phyloP scores from a whole-genome alignment of 1,140 invertebrate species.

The Holcopasites calliopsidis region DNA sequence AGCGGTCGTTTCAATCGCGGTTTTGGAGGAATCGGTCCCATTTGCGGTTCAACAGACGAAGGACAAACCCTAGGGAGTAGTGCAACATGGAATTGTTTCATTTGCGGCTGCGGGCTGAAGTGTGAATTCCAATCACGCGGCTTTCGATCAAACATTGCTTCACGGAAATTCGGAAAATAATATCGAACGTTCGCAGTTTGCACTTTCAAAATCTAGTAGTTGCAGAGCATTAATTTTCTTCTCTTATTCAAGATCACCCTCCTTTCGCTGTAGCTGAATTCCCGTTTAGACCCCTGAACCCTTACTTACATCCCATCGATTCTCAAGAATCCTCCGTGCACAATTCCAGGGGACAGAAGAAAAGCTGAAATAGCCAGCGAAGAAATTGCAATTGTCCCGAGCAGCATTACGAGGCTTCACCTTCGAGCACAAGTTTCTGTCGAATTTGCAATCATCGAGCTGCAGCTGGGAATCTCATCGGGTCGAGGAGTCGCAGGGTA shows the following conservation, averaged over 20 bases:
- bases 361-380: not conserved
- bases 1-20: constrained; percentile 30
- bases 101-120: not conserved
- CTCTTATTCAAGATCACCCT: too few species aligned
- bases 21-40: constrained; percentile 38
- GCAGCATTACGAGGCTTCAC: not conserved
- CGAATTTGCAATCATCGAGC: constrained; percentile 16
- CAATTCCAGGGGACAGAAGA: too few species aligned
- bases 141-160: not conserved
- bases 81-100: constrained; percentile 25
- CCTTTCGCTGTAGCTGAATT: too few species aligned
- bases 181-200: not conserved
- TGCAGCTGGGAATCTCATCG: not conserved
- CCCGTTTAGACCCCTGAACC: too few species aligned
- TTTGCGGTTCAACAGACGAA: constrained; percentile 28
- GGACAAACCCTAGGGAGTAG: constrained; percentile 7
- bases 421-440: constrained; percentile 1
- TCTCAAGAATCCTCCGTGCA: too few species aligned
- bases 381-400: not conserved
- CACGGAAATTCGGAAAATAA: not conserved
- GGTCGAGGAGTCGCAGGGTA: not conserved
- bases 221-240: too few species aligned
- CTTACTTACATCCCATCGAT: too few species aligned
- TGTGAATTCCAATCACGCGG: not conserved
- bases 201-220: not conserved